Evolutionary conservation across 2,797 vertebrate species (phyloP), one percentile per base, ranked within the genome.

Genomic region (Trachurus trachurus): DNA sequence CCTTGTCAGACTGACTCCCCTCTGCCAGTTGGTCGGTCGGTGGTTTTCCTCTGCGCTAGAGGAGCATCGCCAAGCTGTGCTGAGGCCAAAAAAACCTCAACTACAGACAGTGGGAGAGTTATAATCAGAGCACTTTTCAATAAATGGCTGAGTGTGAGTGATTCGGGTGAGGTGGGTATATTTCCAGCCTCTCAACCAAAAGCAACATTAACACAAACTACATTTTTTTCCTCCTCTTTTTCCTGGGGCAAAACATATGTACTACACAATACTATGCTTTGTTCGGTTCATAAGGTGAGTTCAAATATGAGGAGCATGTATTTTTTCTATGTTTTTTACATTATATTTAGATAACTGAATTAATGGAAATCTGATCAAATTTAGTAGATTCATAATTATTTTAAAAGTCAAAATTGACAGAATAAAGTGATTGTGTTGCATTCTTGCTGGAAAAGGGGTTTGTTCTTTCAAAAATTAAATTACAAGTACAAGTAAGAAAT

Each of bases 1-100:
- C 93, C 89, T 93, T 87, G 93, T 95, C 95, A 93, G 90, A 82
- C 82, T 53, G 76, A 86, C 90, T 92, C 80, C 80, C 77, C 89
- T 89, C 65, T 61, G 65, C 84, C 83, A 73, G 70, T 71, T 89
- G 74, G 88, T 81, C 66, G 54, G 83, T 76, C 85, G 54, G 82
- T 76, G 76, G 53, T 76, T 92, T 88, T 80, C 50, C 74, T 56
- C 68, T 39, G 57, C 61, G 76, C 71, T 49, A 22, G 53, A 83
- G 72, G 6, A 74, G 65, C 39, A 80, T 83, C 66, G 57, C 64
- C 67, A 53, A 79, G 74, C 73, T 81, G 78, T 66, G 84, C 80
- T 37, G 64, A 40, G 26, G 74, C 52, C 76, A 77, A 74, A 83
- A 52, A 73, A 61, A 29, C 53, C 53, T 54, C 45, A 83, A 78